phyloP scores from a whole-genome alignment of 2,797 vertebrate genomes.

The Neosilurus hyrtlii region DNA sequence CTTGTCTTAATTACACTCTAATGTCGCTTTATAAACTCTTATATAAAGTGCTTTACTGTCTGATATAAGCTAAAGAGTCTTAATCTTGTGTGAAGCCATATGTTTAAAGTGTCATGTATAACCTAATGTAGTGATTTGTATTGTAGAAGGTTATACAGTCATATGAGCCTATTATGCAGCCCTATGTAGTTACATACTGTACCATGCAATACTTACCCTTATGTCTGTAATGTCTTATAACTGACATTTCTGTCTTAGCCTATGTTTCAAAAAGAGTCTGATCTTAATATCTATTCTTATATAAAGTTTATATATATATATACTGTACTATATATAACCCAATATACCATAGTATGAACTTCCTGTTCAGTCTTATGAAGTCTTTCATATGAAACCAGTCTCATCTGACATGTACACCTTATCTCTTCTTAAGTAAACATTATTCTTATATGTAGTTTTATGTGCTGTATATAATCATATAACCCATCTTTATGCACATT shows the following conservation, averaged over 20 bases:
- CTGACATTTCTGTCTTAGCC: neutral
- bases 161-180: neutral
- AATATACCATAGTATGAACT: too few species aligned
- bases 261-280: too few species aligned
- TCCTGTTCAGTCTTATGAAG: neutral
- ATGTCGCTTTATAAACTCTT: neutral
- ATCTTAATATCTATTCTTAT: too few species aligned
- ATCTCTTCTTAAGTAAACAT: too few species aligned
- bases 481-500: neutral
- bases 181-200: slow-evolving; percentile 1
- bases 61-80: neutral
- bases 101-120: too few species aligned
- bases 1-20: neutral
- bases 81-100: neutral
- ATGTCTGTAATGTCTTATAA: neutral
- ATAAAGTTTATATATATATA: too few species aligned
- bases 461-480: neutral
- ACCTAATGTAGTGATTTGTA: neutral
- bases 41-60: neutral
- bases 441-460: neutral
- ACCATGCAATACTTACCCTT: neutral
- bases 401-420: too few species aligned
- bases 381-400: too few species aligned
- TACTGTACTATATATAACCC: too few species aligned
- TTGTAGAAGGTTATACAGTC: neutral